Evolutionary conservation across 2,113 vertebrate genomes (phyloP), one percentile per base, ranked within the genome.

Genomic region (Oceanodroma tethys): DNA sequence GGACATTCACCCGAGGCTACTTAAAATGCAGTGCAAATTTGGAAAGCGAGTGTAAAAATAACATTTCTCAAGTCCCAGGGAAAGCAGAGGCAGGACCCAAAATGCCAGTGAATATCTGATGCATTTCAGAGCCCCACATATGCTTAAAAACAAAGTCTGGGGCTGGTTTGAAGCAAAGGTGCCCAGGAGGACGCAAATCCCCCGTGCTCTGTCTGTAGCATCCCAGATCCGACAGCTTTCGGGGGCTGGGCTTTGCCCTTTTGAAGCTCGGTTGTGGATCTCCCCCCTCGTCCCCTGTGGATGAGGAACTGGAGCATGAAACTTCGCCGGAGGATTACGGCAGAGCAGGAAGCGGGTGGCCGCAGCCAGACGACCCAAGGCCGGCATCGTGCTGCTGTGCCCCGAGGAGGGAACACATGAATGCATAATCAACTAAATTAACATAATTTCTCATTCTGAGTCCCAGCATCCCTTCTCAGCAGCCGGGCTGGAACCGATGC

Each of bases 251-350:
- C n/a, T 83, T 19, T 19, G 73, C 73, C 29, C 36, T 36, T 6
- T 7, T 1, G 32, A 22, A 82, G 53, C 34, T 20, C 1, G 20
- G 36, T 5, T n/a, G 79, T 4, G 20, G 10, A 16, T 88, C 45
- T 52, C 23, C 48, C 67, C 45, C 48, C 58, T 85, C 71, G 76
- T 83, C 40, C 81, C 63, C 85, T 30, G 48, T 12, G 10, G 85
- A 68, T 30, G 70, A 87, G 90, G 81, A 95, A 96, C 74, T 95
- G 96, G 96, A 95, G 95, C 95, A 80, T 76, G 82, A 95, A 96
- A 94, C 93, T 93, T 55, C 2, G 9, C 82, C 40, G 32, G 74
- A 55, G 90, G 89, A 92, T 83, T 19, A 43, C 55, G 40, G 53
- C 22, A 12, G 60, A 63, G 92, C 72, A 20, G 66, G 45, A 89